Percentiles rank a stretch among this genome's conserved stretches.
These are phyloP conservation scores for Typhlichthys subterraneus DNA, from an alignment of 2,797 vertebrate species.

Conservation along the genomic window DNA sequence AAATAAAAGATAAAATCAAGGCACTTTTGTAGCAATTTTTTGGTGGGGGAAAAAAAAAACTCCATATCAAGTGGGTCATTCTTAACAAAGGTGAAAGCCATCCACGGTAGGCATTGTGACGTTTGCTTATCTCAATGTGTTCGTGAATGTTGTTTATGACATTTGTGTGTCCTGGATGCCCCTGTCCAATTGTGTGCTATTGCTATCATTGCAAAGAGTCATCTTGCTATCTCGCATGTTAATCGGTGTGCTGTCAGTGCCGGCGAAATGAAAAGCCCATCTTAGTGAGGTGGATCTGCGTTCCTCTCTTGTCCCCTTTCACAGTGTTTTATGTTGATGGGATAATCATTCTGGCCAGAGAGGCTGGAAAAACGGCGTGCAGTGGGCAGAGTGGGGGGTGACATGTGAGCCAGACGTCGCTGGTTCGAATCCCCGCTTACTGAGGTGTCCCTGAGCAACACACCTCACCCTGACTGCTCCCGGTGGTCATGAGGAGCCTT, in stretches of 20 bases:
- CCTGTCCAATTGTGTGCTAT: constrained; percentile 53
- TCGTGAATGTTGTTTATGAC: constrained; percentile 41
- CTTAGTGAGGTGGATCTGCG: constrained; percentile 24
- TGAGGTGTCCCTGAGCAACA: too few relatives aligned
- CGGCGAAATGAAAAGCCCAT: constrained; percentile 48
- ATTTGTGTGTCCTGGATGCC: constrained; percentile 42
- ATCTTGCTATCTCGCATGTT: constrained; percentile 47
- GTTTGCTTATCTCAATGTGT: constrained; percentile 44
- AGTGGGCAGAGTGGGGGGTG: background rate
- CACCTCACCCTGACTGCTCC: too few relatives aligned
- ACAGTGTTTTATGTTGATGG: constrained; percentile 38
- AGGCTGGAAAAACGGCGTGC: background rate
- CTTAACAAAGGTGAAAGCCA: constrained; percentile 58
- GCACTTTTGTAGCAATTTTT: constrained; percentile 55
- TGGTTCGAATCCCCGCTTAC: too few relatives aligned
- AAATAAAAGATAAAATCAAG: constrained; percentile 63
- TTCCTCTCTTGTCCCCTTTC: constrained; percentile 33
- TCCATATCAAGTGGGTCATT: constrained; percentile 51
- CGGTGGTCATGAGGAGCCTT: too few relatives aligned
- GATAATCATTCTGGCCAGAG: constrained; percentile 31
- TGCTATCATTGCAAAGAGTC: constrained; percentile 64
- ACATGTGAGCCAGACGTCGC: background rate
- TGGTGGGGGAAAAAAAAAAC: constrained; percentile 13
- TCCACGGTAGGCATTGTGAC: constrained; percentile 50
- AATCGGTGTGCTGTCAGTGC: constrained; percentile 66